Evolutionary conservation across 2,113 vertebrate genomes (phyloP), one percentile per base, ranked within the genome.

Genomic region (Leiothrix lutea): DNA sequence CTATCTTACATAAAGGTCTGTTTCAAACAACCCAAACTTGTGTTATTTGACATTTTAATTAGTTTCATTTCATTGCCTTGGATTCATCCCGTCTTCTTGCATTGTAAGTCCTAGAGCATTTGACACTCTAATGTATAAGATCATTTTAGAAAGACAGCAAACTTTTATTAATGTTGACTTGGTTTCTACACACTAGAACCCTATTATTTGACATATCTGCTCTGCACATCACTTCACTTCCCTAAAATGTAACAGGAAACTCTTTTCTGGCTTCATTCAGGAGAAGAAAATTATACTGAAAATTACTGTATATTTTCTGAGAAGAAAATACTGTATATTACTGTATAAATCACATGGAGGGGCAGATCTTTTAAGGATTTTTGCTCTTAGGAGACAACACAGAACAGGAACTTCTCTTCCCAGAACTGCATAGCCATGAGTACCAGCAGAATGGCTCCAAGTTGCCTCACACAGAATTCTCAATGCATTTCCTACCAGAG

Each of bases 41-140:
- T 82, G 66, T 57, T 92, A 94, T 57, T 71, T 93, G 96, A 95
- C 88, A 95, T 92, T 93, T 93, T 92, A 95, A 96, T 95, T 92
- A 93, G 66, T 67, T 23, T 47, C 23, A 65, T 92, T 85, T 89
- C 73, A 92, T 83, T 95, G 87, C 67, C 80, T 95, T 87, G 88
- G 87, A 95, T 92, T 89, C 50, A 42, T 82, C 79, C n/a, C 60
- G 14, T 93, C 87, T 86, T 92, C 62, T 77, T 94, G 44, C 56
- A 72, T 96, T 95, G 11, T 40, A 80, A 71, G 75, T 72, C 66
- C 35, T 81, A 57, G 31, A 80, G 38, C 47, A 66, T 89, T 90
- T 96, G 92, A 95, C 87, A 72, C 36, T 50, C 10, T 51, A 77
- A 80, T 56, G 66, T 73, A 82, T 40, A 92, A 80, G 62, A 86